phyloP scores from a whole-genome alignment of 2,113 vertebrate species.

The Lamprotornis superbus region DNA sequence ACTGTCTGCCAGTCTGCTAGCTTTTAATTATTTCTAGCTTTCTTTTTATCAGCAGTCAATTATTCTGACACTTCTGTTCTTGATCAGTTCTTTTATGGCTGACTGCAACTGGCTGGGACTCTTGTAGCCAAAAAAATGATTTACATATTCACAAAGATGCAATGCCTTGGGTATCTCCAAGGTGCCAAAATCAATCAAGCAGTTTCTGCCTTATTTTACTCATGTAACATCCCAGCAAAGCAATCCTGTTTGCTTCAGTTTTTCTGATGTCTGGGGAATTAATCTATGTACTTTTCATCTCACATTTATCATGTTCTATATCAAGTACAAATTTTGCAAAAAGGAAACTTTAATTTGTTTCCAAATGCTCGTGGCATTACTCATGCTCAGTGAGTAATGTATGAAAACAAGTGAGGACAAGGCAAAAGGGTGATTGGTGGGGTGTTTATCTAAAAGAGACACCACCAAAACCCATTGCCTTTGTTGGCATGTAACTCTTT shows the following conservation, averaged over 20 bases:
- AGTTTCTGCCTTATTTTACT: neutral
- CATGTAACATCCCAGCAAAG: neutral
- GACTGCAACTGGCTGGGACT: neutral
- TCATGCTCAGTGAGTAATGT: neutral
- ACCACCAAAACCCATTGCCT: neutral
- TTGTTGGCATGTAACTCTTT: neutral
- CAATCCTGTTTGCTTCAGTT: neutral
- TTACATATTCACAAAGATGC: neutral
- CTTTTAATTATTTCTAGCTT: neutral
- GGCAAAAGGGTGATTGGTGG: neutral
- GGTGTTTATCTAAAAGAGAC: neutral
- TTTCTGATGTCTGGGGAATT: neutral
- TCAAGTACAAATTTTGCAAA: neutral
- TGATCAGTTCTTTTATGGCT: neutral
- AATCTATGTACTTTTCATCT: neutral
- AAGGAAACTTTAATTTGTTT: neutral
- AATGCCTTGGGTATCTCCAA: neutral
- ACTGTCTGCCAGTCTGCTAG: neutral
- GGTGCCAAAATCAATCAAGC: neutral
- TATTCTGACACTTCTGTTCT: neutral
- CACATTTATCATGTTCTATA: neutral
- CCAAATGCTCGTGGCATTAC: accelerated
- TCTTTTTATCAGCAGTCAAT: neutral
- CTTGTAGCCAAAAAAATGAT: neutral
- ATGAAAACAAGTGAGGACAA: neutral